A percentile compares a stretch with the other conserved stretches of the same genome.
Evolutionary conservation across 2,888 invertebrate species (phyloP).

Genomic region (Diarsia dahlii): DNA sequence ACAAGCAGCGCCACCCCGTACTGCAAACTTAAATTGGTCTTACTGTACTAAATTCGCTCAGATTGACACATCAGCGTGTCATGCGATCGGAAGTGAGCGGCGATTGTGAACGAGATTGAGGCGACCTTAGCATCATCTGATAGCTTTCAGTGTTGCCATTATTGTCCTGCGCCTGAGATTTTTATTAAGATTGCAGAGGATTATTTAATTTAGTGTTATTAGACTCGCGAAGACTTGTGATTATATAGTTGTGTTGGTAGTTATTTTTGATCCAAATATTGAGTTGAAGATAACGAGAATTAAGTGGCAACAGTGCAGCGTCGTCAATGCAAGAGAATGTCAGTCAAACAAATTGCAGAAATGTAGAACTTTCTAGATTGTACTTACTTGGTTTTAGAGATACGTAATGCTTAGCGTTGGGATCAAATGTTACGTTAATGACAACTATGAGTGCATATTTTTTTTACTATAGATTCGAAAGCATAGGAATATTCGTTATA

Average conservation of each 20-base stretch:
- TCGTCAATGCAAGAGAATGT: constrained; percentile 5
- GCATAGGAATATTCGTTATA: not conserved
- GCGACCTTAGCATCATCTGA: constrained; percentile 63
- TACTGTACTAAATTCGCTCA: constrained; percentile 12
- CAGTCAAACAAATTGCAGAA: not conserved
- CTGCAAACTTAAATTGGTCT: no score
- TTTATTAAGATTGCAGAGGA: constrained; percentile 33
- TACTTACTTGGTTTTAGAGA: no score
- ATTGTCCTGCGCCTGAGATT: constrained; percentile 26
- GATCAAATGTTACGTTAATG: not conserved
- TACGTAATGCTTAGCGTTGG: no score
- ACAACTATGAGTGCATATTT: not conserved
- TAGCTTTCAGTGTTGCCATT: constrained; percentile 44
- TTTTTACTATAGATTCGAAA: not conserved
- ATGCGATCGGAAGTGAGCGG: constrained; percentile 60
- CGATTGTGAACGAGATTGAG: constrained; percentile 37
- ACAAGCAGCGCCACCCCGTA: no score
- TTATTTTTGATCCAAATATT: constrained; percentile 3
- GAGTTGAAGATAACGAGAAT: not conserved
- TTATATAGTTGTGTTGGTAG: not conserved
- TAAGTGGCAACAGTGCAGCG: no score
- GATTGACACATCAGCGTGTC: constrained; percentile 54
- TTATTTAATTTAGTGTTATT: constrained; percentile 26
- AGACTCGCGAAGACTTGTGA: not conserved
- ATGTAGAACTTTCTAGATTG: not conserved